A percentile compares a stretch with the other conserved stretches of the same genome.
Evolutionary conservation across 2,888 invertebrate genomes (phyloP).

Genomic region (Ichneumoninae sp.): DNA sequence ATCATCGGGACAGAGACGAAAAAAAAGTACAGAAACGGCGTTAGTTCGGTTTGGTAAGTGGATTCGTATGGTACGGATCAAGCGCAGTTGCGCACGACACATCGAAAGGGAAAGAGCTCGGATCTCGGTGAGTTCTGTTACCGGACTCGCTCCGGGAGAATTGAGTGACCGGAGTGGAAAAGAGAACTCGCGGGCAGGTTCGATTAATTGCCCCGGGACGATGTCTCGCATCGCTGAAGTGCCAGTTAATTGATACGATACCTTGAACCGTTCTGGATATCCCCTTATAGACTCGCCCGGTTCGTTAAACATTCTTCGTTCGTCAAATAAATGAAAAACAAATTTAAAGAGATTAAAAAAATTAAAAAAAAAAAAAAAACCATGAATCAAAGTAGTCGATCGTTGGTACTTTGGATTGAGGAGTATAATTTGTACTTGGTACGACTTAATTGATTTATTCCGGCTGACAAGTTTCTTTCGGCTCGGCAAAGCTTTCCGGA

Average conservation of each 20-base stretch:
- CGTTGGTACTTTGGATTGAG: background rate
- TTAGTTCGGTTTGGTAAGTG: constrained; percentile 39
- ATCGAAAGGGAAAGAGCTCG: constrained; percentile 16
- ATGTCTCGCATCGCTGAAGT: constrained; percentile 53
- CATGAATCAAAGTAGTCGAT: background rate
- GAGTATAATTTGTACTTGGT: constrained; percentile 18
- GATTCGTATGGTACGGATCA: constrained; percentile 19
- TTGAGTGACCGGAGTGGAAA: constrained; percentile 29
- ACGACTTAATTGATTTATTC: constrained; percentile 25
- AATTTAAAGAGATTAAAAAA: background rate
- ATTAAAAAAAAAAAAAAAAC: background rate
- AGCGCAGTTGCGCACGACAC: background rate
- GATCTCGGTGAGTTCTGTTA: constrained; percentile 3
- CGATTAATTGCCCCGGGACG: constrained; percentile 61
- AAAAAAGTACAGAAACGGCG: constrained; percentile 22
- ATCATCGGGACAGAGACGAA: constrained; percentile 13
- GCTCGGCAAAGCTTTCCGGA: constrained; percentile 5
- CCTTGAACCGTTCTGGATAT: constrained; percentile 56
- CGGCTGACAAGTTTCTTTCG: constrained; percentile 21
- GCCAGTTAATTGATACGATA: constrained; percentile 61
- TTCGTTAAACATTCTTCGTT: constrained; percentile 39
- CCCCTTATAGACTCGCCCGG: constrained; percentile 47
- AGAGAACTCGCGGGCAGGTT: constrained; percentile 8
- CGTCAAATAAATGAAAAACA: background rate
- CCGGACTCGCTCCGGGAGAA: constrained; percentile 45